Conservation (phyloP, 2,797 vertebrate genomes). For the Pelobates cultripes region DNA sequence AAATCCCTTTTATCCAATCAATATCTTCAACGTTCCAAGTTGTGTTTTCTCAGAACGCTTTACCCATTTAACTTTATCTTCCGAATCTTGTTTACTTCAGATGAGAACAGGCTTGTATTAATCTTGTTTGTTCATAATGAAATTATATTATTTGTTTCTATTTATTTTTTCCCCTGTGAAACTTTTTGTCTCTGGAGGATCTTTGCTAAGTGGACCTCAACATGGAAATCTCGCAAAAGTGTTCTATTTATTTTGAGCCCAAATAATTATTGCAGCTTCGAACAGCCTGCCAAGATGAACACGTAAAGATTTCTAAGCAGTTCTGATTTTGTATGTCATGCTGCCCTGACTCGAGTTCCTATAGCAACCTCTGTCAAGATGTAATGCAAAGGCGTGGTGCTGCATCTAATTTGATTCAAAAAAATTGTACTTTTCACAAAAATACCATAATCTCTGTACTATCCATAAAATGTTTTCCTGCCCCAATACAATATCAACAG, state of each 20-base stretch:
- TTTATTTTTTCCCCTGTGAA: neutral
- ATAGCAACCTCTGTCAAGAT: constrained; percentile 20
- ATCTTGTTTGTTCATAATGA: neutral
- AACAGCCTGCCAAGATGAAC: constrained; percentile 12
- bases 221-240: neutral
- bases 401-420: neutral
- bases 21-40: no score
- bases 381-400: constrained; percentile 32
- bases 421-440: neutral
- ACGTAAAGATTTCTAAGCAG: neutral
- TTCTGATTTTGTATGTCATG: constrained; percentile 29
- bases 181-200: neutral
- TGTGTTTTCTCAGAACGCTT: neutral
- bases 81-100: neutral
- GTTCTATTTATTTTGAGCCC: constrained; percentile 3
- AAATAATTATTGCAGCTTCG: constrained; percentile 12
- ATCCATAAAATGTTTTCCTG: neutral
- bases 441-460: neutral
- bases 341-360: constrained; percentile 34
- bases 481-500: no score
- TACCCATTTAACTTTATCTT: neutral
- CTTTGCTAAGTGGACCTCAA: neutral
- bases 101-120: neutral
- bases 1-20: no score
- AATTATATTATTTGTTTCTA: neutral